Evolutionary conservation across 2,797 vertebrate genomes (phyloP).

Genomic region (Spinus pinus): DNA sequence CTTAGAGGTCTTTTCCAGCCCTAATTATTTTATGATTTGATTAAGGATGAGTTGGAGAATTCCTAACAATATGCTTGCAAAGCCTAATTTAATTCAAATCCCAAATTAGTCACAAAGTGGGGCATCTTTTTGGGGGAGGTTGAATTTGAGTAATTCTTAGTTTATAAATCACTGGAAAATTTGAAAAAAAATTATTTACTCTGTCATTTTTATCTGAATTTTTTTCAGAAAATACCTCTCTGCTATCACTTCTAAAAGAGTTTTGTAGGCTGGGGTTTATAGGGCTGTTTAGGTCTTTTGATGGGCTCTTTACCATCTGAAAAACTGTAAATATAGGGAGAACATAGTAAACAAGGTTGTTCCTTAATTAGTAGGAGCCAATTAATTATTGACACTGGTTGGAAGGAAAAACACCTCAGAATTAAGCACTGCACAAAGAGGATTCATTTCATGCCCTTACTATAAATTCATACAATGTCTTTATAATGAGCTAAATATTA

Average conservation of each 20-base stretch:
- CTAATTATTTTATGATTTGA: neutral
- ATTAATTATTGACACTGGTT: neutral
- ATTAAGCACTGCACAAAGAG: neutral
- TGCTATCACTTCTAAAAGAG: neutral
- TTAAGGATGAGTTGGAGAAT: neutral
- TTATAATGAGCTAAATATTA: neutral
- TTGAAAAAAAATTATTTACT: neutral
- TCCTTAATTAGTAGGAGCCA: neutral
- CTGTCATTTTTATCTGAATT: neutral
- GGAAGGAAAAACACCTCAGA: neutral
- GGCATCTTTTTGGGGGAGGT: neutral
- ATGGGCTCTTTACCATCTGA: neutral
- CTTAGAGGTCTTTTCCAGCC: neutral
- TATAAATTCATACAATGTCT: neutral
- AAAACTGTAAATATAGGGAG: neutral
- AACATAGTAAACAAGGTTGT: neutral
- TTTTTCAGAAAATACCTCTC: neutral
- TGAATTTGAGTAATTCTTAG: neutral
- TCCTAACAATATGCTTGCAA: neutral
- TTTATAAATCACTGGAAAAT: neutral
- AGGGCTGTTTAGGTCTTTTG: neutral
- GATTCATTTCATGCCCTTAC: neutral
- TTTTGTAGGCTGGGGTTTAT: neutral
- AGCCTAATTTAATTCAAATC: neutral
- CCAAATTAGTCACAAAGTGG: neutral